phyloP scores from a whole-genome alignment of 2,113 vertebrate genomes.

The Sitta europaea region DNA sequence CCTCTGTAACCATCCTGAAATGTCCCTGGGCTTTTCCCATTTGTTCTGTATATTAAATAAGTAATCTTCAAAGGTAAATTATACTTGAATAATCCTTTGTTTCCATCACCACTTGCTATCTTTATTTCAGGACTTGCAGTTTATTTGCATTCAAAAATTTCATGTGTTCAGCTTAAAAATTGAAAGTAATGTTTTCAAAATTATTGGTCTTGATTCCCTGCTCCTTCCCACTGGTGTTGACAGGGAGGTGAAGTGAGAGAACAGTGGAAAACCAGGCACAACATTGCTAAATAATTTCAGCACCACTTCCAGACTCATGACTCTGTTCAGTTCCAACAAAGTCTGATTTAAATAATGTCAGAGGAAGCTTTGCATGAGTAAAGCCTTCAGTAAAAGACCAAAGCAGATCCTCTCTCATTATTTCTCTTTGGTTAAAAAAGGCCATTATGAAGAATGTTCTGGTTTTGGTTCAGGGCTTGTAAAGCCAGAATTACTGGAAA shows the following conservation, averaged over 20 bases:
- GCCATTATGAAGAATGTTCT: neutral
- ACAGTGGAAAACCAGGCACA: neutral
- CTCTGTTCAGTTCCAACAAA: neutral
- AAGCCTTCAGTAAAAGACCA: neutral
- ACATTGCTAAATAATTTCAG: neutral
- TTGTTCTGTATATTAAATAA: conserved; percentile 33
- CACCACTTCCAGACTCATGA: neutral
- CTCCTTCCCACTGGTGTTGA: neutral
- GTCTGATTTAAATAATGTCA: neutral
- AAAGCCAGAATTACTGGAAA: neutral
- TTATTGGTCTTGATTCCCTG: neutral
- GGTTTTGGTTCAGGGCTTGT: neutral
- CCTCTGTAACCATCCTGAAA: conserved; percentile 34
- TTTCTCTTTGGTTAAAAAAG: neutral
- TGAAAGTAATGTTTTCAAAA: neutral
- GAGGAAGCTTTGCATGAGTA: neutral
- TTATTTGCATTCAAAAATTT: conserved; percentile 31
- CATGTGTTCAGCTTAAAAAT: neutral
- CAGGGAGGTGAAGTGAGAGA: neutral
- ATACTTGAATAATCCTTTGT: conserved; percentile 55
- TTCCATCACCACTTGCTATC: neutral
- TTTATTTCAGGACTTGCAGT: conserved; percentile 39
- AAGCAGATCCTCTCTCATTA: neutral
- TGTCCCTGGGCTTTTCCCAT: neutral
- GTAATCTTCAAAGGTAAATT: conserved; percentile 43